Evolutionary conservation across 2,797 vertebrate genomes (phyloP), one percentile per base, ranked within the genome.

Genomic region (Lindbergichthys nudifrons): DNA sequence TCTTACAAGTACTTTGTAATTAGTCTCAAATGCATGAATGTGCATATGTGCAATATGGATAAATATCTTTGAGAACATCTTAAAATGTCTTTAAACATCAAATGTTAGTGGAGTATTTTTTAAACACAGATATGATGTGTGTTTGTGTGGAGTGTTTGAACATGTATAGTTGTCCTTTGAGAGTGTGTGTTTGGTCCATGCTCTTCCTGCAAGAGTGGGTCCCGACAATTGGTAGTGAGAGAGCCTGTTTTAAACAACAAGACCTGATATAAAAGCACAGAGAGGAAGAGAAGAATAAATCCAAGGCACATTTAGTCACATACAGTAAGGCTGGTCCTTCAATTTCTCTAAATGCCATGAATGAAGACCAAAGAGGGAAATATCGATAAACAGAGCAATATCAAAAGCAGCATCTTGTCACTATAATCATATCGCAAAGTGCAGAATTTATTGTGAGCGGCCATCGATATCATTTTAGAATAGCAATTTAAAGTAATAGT

Each of bases 301-400:
- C 80, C 80, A 92, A 96, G 95, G 94, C 94, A 96, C 94, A 80
- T 88, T 76, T 68, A 80, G 80, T 91, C 54, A 83, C 75, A 73
- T 80, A 9, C 32, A 36, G 7, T 36, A 93, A 94, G 91, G 88
- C 91, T 87, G 83, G 79, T 92, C 84, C 76, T 87, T 91, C 68
- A 73, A 75, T 75, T 83, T 73, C 57, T 79, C 63, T 76, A 62
- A 83, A 83, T 48, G 32, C 61, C 61, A 51, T 32, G 23, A 78
- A 70, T 23, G 60, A 6, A 30, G 45, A 75, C n/a, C 41, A 65
- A 51, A 72, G 15, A 57, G 46, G 51, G 6, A 57, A 32, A 65
- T 23, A 26, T 18, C 59, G 5, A 59, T 23, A 63, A 56, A 39
- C 51, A n/a, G 30, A 18, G 21, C 8, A 18, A 68, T 72, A 53